Conservation (phyloP, 1,140 invertebrate species). For the Papilio xuthus region DNA sequence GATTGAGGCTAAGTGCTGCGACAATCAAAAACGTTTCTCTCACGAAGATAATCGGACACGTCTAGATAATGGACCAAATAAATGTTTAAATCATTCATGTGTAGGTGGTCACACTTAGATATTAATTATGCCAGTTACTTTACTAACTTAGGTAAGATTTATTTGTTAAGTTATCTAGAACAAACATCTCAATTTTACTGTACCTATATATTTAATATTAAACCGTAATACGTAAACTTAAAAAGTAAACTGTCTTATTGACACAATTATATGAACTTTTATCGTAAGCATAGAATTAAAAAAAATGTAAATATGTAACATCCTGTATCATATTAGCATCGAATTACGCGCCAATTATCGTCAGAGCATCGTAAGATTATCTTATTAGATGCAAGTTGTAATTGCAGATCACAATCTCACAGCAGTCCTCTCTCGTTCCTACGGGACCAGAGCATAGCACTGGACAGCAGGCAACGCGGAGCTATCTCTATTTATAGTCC, state of each 20-base stretch:
- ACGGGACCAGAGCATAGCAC: neutral
- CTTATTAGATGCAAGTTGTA: neutral
- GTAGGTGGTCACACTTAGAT: neutral
- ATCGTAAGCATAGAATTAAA: neutral
- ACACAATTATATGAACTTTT: too few species aligned
- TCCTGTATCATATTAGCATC: neutral
- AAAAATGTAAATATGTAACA: neutral
- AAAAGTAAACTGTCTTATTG: too few species aligned
- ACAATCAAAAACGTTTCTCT: neutral
- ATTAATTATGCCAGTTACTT: neutral
- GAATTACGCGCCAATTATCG: neutral
- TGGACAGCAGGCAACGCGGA: too few species aligned
- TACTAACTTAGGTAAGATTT: too few species aligned
- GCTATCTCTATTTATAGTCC: neutral
- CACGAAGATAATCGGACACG: neutral
- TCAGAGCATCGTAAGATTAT: neutral
- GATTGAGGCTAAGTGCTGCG: constrained; percentile 20
- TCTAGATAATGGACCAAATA: neutral
- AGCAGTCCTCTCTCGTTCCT: neutral
- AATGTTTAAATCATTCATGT: neutral
- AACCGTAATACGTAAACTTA: too few species aligned
- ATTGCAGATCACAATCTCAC: constrained; percentile 3
- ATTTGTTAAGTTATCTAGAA: neutral
- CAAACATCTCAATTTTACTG: neutral
- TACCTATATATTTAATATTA: too few species aligned